These are phyloP conservation scores for Hemiprocne comata DNA, from an alignment of 2,113 vertebrate species.

Conservation along the genomic window DNA sequence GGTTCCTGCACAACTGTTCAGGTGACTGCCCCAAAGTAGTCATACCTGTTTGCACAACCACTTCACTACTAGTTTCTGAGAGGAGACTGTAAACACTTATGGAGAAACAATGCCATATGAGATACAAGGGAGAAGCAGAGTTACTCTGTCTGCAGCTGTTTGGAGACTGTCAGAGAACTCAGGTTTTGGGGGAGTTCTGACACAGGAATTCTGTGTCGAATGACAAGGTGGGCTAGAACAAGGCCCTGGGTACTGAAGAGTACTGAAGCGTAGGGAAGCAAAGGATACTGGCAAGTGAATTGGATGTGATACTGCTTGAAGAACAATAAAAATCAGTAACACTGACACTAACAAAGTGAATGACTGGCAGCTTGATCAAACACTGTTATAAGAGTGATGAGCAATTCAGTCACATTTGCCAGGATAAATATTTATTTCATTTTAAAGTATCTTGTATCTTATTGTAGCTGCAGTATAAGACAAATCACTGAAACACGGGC, in stretches of 20 bases:
- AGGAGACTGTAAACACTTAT: neutral
- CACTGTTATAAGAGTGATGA: neutral
- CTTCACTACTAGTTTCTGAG: neutral
- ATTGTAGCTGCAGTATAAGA: neutral
- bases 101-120: neutral
- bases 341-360: slow-evolving; percentile 43
- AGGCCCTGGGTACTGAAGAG: neutral
- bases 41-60: neutral
- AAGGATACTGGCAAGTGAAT: neutral
- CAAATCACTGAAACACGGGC: neutral
- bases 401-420: slow-evolving; percentile 25
- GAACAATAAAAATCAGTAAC: slow-evolving; percentile 6
- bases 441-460: neutral
- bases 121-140: neutral
- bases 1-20: neutral
- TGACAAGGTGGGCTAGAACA: neutral
- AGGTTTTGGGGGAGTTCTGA: neutral
- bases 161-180: neutral
- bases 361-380: slow-evolving; percentile 54
- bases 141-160: neutral
- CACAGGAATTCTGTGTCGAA: neutral
- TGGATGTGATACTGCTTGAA: neutral
- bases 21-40: no score
- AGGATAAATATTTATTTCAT: slow-evolving; percentile 43
- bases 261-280: neutral